These are phyloP conservation scores for Huso huso DNA, from an alignment of 2,797 vertebrate species.

Conservation along the genomic window DNA sequence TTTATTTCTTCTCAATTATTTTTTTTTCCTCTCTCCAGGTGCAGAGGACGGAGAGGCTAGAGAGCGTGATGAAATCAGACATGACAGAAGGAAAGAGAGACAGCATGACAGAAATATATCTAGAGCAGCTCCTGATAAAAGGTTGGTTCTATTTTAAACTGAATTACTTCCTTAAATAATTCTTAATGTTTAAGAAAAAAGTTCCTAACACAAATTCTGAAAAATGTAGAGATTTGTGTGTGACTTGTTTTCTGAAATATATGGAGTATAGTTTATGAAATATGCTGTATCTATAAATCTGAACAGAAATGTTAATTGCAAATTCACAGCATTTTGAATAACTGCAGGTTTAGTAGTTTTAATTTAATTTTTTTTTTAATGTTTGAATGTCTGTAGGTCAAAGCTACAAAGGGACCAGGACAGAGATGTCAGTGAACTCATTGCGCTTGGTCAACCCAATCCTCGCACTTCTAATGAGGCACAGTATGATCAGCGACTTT, in stretches of 20 bases:
- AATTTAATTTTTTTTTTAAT: constrained; percentile 8
- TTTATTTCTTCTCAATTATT: neutral
- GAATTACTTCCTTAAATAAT: too few relatives aligned
- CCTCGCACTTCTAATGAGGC: constrained; percentile 77
- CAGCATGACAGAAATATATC: constrained; percentile 94
- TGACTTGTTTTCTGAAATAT: too few relatives aligned
- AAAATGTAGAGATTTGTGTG: too few relatives aligned
- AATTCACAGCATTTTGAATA: too few relatives aligned
- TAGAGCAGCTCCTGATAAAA: constrained; percentile 91
- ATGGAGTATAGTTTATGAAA: too few relatives aligned
- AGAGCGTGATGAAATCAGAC: constrained; percentile 90
- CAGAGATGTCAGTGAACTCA: constrained; percentile 91
- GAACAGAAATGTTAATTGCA: too few relatives aligned
- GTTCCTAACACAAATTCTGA: too few relatives aligned
- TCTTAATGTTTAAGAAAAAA: too few relatives aligned
- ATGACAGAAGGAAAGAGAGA: constrained; percentile 85
- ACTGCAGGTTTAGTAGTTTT: neutral
- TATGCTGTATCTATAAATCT: too few relatives aligned
- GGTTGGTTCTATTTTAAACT: constrained; percentile 48
- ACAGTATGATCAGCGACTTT: constrained; percentile 91
- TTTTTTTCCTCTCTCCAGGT: constrained; percentile 37
- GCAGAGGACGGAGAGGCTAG: constrained; percentile 82
- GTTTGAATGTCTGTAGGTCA: constrained; percentile 57
- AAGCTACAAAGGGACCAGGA: constrained; percentile 94
- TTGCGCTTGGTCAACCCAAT: constrained; percentile 86